Evolutionary conservation across 2,113 vertebrate genomes (phyloP), one percentile per base, ranked within the genome.

Genomic region (Corythornis cristatus): DNA sequence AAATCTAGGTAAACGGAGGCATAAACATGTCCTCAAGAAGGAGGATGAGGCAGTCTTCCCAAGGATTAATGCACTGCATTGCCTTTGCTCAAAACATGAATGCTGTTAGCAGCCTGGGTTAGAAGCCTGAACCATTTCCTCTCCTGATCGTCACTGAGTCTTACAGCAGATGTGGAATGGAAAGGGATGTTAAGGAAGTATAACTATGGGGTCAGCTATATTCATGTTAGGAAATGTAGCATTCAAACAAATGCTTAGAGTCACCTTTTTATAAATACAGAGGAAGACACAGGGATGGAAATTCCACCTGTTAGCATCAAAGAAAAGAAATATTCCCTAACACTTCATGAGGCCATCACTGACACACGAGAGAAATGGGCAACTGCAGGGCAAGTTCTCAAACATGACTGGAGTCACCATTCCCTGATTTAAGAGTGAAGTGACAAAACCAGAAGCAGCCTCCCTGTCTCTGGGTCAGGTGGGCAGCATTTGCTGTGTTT

Each of bases 1-100:
- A 83, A 88, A 85, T 62, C 54, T 85, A 50, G 81, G 88, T 89
- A 92, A 94, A 91, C 58, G 46, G 53, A 90, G 86, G 50, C 53
- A 79, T 75, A 72, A 50, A 35, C 45, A 7, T 53, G 58, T 62
- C 60, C 64, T 86, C 46, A 62, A 51, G 61, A 82, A 43, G 14
- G 58, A 86, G 53, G 31, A 37, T 3, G 4, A 85, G 67, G 11
- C 62, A 64, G 14, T 33, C 35, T 77, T 95, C 45, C 35, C 33
- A 86, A 56, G 37, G 12, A 31, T n/a, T 12, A 33, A 18, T 73
- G 16, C 25, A 57, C 13, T 64, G 25, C 21, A 8, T 19, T 77
- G 45, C 57, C 19, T 51, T 72, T 92, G 22, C 46, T 83, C 35
- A 45, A 83, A 73, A 62, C 15, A 3, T 82, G 12, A 65, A 62